Conservation (phyloP, 2,888 invertebrate genomes). For the Nineta flava region DNA sequence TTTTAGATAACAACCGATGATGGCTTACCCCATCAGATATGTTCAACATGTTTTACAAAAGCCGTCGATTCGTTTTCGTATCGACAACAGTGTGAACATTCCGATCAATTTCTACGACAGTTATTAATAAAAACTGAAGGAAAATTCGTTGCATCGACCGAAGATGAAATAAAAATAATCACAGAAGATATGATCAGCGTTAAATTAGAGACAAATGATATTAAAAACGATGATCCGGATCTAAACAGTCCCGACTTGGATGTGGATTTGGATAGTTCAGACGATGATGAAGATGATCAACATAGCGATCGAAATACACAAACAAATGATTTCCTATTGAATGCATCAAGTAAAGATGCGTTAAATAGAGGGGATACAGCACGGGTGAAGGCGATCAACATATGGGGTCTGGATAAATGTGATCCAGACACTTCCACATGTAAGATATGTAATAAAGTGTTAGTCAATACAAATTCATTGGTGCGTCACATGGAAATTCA, state of each 20-base stretch:
- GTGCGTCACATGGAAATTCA: conserved; percentile 1
- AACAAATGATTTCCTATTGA: neutral
- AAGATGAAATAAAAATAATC: neutral
- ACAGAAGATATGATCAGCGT: neutral
- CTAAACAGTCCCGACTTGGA: neutral
- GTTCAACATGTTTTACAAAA: neutral
- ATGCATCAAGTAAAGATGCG: neutral
- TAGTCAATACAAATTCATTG: conserved; percentile 1
- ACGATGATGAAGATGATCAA: no score
- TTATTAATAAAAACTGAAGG: neutral
- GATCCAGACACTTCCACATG: neutral
- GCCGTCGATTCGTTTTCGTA: neutral
- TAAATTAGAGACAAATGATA: neutral
- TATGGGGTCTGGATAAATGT: neutral
- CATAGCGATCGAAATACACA: neutral
- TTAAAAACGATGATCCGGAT: neutral
- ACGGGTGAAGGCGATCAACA: neutral
- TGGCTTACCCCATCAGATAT: neutral
- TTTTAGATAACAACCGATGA: neutral
- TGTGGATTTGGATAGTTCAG: neutral
- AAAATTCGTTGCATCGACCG: neutral
- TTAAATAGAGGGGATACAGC: neutral
- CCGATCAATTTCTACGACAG: neutral
- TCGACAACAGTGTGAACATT: neutral
- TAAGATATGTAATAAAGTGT: neutral